phyloP scores from a whole-genome alignment of 1,140 invertebrate genomes.

The Oscheius sp. region DNA sequence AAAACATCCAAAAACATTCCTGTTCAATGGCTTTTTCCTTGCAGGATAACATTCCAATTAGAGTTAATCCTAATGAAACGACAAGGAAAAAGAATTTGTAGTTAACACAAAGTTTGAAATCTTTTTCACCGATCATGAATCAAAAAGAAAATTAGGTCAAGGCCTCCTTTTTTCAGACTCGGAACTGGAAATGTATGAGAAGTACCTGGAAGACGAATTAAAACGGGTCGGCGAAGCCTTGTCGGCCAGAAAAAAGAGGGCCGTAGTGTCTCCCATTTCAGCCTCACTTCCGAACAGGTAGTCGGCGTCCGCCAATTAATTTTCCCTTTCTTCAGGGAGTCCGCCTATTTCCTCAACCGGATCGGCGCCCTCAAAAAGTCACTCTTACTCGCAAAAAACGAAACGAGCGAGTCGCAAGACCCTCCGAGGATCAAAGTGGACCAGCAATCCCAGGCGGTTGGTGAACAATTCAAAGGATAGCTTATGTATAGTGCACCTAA shows the following conservation, averaged over 20 bases:
- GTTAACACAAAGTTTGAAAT: too few relatives aligned
- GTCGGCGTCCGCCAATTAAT: background rate
- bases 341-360: slow-evolving; percentile 44
- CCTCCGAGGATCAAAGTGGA: background rate
- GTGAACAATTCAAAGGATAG: too few relatives aligned
- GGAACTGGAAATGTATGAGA: background rate
- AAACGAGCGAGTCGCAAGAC: background rate
- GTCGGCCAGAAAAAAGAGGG: slow-evolving; percentile 10
- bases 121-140: too few relatives aligned
- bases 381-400: slow-evolving; percentile 10
- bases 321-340: slow-evolving; percentile 15
- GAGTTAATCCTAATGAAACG: too few relatives aligned
- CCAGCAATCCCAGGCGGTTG: background rate
- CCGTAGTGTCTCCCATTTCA: slow-evolving; percentile 42
- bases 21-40: background rate
- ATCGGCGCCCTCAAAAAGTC: slow-evolving; percentile 44
- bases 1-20: background rate
- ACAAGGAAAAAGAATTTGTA: too few relatives aligned
- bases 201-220: slow-evolving; percentile 20
- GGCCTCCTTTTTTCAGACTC: background rate
- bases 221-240: slow-evolving; percentile 14
- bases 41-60: background rate
- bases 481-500: too few relatives aligned
- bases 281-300: slow-evolving; percentile 45
- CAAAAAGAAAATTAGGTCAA: background rate